These are phyloP conservation scores for Xestia rhomboidea DNA, from an alignment of 2,888 invertebrate species.

Conservation along the genomic window DNA sequence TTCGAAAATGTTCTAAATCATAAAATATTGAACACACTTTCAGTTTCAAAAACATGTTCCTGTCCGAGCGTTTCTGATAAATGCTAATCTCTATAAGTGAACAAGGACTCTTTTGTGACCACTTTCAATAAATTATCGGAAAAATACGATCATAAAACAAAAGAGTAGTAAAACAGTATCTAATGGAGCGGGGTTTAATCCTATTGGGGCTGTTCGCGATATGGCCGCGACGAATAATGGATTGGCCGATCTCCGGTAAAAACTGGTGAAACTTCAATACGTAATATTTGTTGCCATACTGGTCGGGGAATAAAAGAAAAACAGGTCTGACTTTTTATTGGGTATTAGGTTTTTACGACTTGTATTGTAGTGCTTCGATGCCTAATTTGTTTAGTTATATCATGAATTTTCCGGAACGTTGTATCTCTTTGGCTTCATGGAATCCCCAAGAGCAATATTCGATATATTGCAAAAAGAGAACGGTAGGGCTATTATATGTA, in stretches of 20 bases:
- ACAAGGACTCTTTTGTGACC: constrained; percentile 75
- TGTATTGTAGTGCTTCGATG: constrained; percentile 37
- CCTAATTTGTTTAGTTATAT: constrained; percentile 35
- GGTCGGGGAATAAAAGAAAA: constrained; percentile 61
- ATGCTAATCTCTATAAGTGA: constrained; percentile 69
- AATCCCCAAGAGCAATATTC: neutral
- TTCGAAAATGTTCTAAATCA: constrained; percentile 49
- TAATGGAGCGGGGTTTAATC: constrained; percentile 83
- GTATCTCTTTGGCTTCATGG: constrained; percentile 5
- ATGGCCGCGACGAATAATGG: constrained; percentile 83
- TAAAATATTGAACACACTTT: constrained; percentile 52
- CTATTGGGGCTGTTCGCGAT: constrained; percentile 82
- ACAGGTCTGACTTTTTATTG: constrained; percentile 52
- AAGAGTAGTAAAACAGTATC: constrained; percentile 85
- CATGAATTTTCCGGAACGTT: constrained; percentile 20
- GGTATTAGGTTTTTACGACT: constrained; percentile 53
- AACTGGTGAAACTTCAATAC: constrained; percentile 77
- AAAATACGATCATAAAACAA: constrained; percentile 86
- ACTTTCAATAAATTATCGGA: constrained; percentile 85
- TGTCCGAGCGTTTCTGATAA: constrained; percentile 51
- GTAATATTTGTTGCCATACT: constrained; percentile 68
- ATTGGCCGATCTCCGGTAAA: constrained; percentile 79
- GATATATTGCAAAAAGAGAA: neutral
- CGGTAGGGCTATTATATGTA: no score
- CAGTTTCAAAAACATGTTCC: constrained; percentile 42